Evolutionary conservation across 2,113 vertebrate genomes (phyloP).

Genomic region (Ictalurus punctatus): DNA sequence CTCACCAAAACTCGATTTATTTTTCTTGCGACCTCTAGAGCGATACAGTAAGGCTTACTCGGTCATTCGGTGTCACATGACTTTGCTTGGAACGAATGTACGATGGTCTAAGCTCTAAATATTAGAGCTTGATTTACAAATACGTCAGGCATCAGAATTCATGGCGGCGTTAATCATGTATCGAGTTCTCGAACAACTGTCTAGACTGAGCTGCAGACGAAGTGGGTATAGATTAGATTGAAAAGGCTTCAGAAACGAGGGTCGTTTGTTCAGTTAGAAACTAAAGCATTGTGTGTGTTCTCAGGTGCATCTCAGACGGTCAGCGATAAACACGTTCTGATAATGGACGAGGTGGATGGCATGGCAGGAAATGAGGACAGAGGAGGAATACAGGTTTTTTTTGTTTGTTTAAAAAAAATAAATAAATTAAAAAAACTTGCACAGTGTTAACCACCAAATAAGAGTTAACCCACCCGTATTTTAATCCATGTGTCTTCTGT

Average conservation of each 20-base stretch:
- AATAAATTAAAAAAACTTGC: neutral
- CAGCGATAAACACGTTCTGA: slow-evolving; percentile 84
- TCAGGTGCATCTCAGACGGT: slow-evolving; percentile 81
- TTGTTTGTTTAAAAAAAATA: neutral
- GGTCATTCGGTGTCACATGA: neutral
- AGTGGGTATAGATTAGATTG: neutral
- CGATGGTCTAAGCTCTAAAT: too few relatives aligned
- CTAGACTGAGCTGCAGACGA: neutral
- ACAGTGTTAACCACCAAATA: neutral
- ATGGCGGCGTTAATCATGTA: neutral
- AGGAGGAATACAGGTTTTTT: slow-evolving; percentile 90
- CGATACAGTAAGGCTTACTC: neutral
- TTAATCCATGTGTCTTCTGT: neutral
- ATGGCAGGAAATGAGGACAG: slow-evolving; percentile 98
- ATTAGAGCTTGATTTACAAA: neutral
- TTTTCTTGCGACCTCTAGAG: neutral
- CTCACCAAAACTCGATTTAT: too few relatives aligned
- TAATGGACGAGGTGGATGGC: slow-evolving; percentile 98
- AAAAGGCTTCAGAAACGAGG: neutral
- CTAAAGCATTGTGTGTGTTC: neutral
- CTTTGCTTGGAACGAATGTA: neutral
- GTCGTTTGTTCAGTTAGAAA: neutral
- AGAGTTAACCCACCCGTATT: neutral
- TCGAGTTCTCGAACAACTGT: neutral
- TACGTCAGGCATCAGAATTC: neutral